Evolutionary conservation across 2,797 vertebrate genomes (phyloP), one percentile per base, ranked within the genome.

Genomic region (Rachycentron canadum): DNA sequence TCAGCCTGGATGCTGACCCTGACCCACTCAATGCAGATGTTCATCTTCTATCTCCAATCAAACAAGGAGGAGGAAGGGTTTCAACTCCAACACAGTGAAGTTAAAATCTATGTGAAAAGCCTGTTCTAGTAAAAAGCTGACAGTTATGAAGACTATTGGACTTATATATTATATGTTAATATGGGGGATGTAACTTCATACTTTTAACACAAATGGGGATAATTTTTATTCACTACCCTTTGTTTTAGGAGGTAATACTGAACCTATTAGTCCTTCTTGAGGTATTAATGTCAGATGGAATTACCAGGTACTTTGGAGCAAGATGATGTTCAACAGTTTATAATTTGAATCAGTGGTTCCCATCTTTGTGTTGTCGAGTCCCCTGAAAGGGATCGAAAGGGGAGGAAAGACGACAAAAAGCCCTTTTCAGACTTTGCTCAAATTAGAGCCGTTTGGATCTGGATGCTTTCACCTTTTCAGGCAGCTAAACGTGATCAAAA

Each of bases 1-100:
- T 76, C 19, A 63, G 73, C 47, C 36, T 13, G 16, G 38, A 60
- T 50, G 17, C 25, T n/a, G 17, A 74, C 34, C 53, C 38, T 19
- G 53, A 63, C 10, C 40, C 36, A 52, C 13, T 52, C 43, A 45
- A 21, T 62, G 77, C 40, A 30, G 38, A 36, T 50, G 10, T 17
- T 49, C 28, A 16, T 28, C 8, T 43, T 45, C 2, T 19, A 26
- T 57, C 25, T 56, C 7, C 21, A 21, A 2, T 32, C 21, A 26
- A 17, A 68, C 12, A 8, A 17, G 30, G 10, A 28, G 14, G 32
- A 64, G 9, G 34, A 21, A 19, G n/a, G 3, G 1, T 7, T 40
- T 23, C 23, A 5, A 17, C 26, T 2, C 12, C 16, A 16, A 41
- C 21, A 8, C 16, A 28, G 26, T 17, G 26, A 17, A 32, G 41